phyloP scores from a whole-genome alignment of 2,797 vertebrate species.

The Australoheros facetus region DNA sequence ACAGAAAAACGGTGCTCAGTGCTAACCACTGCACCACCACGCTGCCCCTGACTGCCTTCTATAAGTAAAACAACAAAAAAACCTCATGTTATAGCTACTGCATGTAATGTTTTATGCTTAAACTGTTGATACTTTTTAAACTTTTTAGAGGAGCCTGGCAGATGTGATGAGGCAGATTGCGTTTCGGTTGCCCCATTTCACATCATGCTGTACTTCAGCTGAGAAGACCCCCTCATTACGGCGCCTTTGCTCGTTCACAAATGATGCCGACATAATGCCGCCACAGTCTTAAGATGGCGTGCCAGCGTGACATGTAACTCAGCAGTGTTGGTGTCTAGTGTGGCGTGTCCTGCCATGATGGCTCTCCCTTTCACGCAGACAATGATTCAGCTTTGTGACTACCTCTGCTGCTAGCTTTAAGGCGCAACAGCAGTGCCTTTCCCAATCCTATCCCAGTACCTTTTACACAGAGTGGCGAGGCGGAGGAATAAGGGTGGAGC shows the following conservation, averaged over 20 bases:
- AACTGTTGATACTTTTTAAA: neutral
- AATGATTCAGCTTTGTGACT: neutral
- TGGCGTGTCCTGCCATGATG: neutral
- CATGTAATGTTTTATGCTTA: neutral
- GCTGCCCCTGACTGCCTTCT: neutral
- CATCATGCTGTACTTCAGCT: neutral
- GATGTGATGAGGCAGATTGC: slow-evolving; percentile 11
- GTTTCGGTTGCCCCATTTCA: slow-evolving; percentile 4
- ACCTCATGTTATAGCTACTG: neutral
- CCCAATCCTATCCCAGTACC: neutral
- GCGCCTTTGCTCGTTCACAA: neutral
- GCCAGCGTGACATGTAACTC: neutral
- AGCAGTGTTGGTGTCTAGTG: neutral
- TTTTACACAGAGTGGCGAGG: neutral
- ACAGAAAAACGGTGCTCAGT: neutral
- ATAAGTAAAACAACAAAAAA: neutral
- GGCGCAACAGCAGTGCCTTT: neutral
- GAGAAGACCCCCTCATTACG: neutral
- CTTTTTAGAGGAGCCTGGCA: neutral
- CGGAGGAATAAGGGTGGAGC: neutral
- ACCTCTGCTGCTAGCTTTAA: neutral
- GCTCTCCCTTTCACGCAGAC: neutral
- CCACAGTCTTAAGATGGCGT: neutral
- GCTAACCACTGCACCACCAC: neutral
- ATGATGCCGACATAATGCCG: neutral